Percentiles rank a stretch among this genome's conserved stretches.
Evolutionary conservation across 1,140 invertebrate species (phyloP).

Genomic region (Procambarus virginalis): DNA sequence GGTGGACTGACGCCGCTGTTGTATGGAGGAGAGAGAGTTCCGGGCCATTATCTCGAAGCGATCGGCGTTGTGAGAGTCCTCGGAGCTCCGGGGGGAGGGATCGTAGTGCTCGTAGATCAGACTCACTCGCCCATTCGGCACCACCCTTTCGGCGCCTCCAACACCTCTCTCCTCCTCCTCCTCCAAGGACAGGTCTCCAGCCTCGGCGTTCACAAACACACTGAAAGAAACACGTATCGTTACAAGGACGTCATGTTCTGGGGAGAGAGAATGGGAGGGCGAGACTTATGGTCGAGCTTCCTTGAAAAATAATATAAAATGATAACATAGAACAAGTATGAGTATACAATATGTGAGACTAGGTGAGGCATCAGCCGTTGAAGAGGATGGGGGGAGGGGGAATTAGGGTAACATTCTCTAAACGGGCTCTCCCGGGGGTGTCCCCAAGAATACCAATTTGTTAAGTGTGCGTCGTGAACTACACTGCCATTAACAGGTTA

Average conservation of each 20-base stretch:
- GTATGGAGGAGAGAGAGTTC: conserved; percentile 44
- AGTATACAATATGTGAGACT: too few relatives aligned
- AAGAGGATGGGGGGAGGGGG: too few relatives aligned
- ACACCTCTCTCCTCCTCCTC: neutral
- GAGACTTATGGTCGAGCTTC: too few relatives aligned
- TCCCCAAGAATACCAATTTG: too few relatives aligned
- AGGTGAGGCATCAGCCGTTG: too few relatives aligned
- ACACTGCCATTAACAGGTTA: too few relatives aligned
- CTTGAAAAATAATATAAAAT: too few relatives aligned
- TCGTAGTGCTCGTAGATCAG: conserved; percentile 11
- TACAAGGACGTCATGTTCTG: neutral
- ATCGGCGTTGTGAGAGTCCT: conserved; percentile 1
- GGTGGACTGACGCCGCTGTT: conserved; percentile 50
- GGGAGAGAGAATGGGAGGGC: too few relatives aligned
- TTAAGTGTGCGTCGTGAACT: too few relatives aligned
- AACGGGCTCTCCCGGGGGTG: too few relatives aligned
- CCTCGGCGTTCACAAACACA: neutral
- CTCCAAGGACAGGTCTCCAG: neutral
- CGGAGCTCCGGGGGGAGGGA: conserved; percentile 32
- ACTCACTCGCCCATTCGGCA: conserved; percentile 34
- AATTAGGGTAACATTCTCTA: too few relatives aligned
- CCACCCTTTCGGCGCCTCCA: neutral
- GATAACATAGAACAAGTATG: too few relatives aligned
- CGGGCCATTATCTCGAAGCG: conserved; percentile 48
- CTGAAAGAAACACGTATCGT: neutral